Percentiles rank a stretch among this genome's conserved stretches.
Evolutionary conservation across 2,888 invertebrate genomes (phyloP).

Genomic region (Acrobasis consociella): DNA sequence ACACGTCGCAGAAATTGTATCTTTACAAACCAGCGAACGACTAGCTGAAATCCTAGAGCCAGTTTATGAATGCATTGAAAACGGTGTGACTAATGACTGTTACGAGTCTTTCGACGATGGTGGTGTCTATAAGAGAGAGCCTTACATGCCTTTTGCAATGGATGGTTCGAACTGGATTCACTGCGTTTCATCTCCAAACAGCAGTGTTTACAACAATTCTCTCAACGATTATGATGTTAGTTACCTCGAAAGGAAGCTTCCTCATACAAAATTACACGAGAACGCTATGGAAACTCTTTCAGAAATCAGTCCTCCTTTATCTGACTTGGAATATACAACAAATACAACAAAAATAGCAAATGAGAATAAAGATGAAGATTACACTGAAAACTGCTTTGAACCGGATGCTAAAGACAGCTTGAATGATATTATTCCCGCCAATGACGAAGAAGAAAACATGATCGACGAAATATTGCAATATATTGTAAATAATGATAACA

Average conservation of each 20-base stretch:
- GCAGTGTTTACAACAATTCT: conserved; percentile 61
- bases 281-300: conserved; percentile 26
- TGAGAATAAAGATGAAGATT: conserved; percentile 25
- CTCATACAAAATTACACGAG: conserved; percentile 41
- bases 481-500: conserved; percentile 53
- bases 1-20: conserved; percentile 75
- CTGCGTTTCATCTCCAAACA: conserved; percentile 56
- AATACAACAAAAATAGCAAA: conserved; percentile 18
- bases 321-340: conserved; percentile 27
- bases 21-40: conserved; percentile 70
- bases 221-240: conserved; percentile 53
- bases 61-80: conserved; percentile 69
- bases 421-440: conserved; percentile 33
- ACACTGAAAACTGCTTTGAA: conserved; percentile 31
- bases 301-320: conserved; percentile 6
- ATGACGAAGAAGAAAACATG: conserved; percentile 57
- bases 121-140: background rate
- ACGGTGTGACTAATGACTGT: conserved; percentile 54
- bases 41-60: conserved; percentile 74
- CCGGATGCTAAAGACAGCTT: conserved; percentile 24
- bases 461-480: conserved; percentile 72
- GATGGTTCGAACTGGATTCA: conserved; percentile 70
- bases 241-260: conserved; percentile 50
- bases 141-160: conserved; percentile 38
- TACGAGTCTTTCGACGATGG: conserved; percentile 57